Conservation (phyloP, 2,888 invertebrate genomes). For the Phlogophora meticulosa region DNA sequence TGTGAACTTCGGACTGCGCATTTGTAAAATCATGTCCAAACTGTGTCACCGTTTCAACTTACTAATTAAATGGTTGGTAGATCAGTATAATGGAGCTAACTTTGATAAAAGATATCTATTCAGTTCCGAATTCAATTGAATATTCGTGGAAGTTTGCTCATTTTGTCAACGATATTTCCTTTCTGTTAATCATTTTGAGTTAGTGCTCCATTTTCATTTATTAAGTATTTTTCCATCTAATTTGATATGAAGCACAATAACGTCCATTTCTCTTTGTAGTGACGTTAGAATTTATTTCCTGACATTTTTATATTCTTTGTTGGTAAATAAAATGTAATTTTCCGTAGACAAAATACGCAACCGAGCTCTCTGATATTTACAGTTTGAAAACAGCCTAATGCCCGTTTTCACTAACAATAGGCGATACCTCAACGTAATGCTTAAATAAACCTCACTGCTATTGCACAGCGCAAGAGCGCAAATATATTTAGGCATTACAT, state of each 20-base stretch:
- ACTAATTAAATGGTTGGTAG: slow-evolving; percentile 33
- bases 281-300: neutral
- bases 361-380: neutral
- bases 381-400: neutral
- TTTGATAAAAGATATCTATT: slow-evolving; percentile 45
- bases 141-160: slow-evolving; percentile 21
- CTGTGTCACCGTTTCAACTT: slow-evolving; percentile 21
- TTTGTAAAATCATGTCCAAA: slow-evolving; percentile 43
- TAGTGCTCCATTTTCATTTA: slow-evolving; percentile 21
- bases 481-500: too few species aligned
- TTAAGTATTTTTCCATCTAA: slow-evolving; percentile 26
- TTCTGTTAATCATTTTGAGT: slow-evolving; percentile 25
- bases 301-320: slow-evolving; percentile 19
- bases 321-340: slow-evolving; percentile 22
- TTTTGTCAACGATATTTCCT: slow-evolving; percentile 38
- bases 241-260: slow-evolving; percentile 27
- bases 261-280: slow-evolving; percentile 20
- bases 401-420: too few species aligned
- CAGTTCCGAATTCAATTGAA: slow-evolving; percentile 38
- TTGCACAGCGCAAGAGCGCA: too few species aligned
- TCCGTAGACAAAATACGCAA: slow-evolving; percentile 13
- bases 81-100: slow-evolving; percentile 36
- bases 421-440: too few species aligned
- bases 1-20: slow-evolving; percentile 39
- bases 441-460: too few species aligned